phyloP scores from a whole-genome alignment of 2,888 invertebrate species.

The Lingula anatina region DNA sequence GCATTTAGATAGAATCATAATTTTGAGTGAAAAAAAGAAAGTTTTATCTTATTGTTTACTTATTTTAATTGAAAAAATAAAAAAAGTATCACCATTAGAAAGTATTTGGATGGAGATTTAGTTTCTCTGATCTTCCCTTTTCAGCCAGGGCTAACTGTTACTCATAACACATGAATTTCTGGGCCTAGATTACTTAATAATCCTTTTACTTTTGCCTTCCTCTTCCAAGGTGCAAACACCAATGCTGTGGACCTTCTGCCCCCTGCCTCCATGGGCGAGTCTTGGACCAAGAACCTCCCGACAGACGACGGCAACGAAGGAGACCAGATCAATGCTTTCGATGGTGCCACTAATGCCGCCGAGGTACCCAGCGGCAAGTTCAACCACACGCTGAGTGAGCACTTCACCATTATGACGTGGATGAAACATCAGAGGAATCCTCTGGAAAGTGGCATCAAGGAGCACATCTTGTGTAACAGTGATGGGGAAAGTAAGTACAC shows the following conservation, averaged over 20 bases:
- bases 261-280: slow-evolving; percentile 67
- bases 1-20: too few species aligned
- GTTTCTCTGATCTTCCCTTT: too few species aligned
- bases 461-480: slow-evolving; percentile 93
- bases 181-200: too few species aligned
- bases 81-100: too few species aligned
- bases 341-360: slow-evolving; percentile 82
- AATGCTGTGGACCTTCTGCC: slow-evolving; percentile 84
- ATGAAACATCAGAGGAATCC: slow-evolving; percentile 79
- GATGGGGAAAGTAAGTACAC: slow-evolving; percentile 89
- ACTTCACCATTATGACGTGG: slow-evolving; percentile 91
- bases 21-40: too few species aligned
- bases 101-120: too few species aligned
- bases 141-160: too few species aligned
- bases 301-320: slow-evolving; percentile 78
- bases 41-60: too few species aligned
- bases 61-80: too few species aligned
- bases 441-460: slow-evolving; percentile 61
- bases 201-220: too few species aligned
- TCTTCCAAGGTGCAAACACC: slow-evolving; percentile 64
- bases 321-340: slow-evolving; percentile 92
- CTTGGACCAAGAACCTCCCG: slow-evolving; percentile 77
- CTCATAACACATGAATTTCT: too few species aligned
- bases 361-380: slow-evolving; percentile 54
- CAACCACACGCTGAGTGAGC: slow-evolving; percentile 70